Percentiles rank a stretch among this genome's conserved stretches.
phyloP scores from a whole-genome alignment of 2,797 vertebrate species.

The Schizopygopsis malacanthus region DNA sequence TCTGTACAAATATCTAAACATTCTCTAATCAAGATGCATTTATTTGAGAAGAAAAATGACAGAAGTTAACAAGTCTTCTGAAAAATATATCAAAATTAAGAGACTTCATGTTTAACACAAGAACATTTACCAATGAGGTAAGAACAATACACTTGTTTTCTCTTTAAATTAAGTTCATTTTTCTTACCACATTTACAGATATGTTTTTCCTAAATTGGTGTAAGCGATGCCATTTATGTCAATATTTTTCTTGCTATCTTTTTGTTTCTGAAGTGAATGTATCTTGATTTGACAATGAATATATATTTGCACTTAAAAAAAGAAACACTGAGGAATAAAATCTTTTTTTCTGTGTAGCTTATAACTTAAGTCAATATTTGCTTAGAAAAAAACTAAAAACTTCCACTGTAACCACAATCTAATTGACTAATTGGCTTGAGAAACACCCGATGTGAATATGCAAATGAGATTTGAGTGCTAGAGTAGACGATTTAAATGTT shows the following conservation, averaged over 20 bases:
- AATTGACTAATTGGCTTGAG: neutral
- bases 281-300: neutral
- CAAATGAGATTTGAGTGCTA: neutral
- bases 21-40: neutral
- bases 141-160: neutral
- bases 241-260: neutral
- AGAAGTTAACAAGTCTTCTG: neutral
- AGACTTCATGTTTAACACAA: neutral
- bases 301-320: neutral
- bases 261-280: too few relatives aligned
- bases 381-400: neutral
- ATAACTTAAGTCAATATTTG: neutral
- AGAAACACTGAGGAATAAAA: neutral
- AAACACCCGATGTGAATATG: neutral
- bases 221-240: neutral
- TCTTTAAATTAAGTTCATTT: neutral
- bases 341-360: neutral
- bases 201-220: neutral
- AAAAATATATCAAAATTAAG: neutral
- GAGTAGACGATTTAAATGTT: neutral
- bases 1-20: neutral
- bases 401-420: neutral
- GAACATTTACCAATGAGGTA: neutral
- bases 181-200: neutral
- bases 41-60: neutral